Percentiles rank a stretch among this genome's conserved stretches.
Evolutionary conservation across 2,113 vertebrate species (phyloP).

Genomic region (Psophia crepitans): DNA sequence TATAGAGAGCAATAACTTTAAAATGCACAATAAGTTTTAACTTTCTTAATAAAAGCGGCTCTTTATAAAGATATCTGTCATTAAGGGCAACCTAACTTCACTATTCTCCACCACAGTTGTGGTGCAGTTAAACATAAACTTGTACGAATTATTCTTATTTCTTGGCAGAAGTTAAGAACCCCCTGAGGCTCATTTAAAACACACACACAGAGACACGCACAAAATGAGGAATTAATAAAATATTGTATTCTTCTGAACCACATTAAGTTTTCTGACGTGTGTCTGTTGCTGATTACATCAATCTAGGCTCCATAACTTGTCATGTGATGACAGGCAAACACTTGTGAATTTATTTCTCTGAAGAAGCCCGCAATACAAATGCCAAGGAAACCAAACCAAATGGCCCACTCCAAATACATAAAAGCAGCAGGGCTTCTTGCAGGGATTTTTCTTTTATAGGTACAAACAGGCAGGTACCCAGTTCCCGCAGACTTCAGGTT

Average conservation of each 20-base stretch:
- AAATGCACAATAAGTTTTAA: not conserved
- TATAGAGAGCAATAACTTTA: not conserved
- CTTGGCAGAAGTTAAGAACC: constrained; percentile 36
- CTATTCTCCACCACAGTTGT: not conserved
- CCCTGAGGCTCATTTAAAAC: constrained; percentile 30
- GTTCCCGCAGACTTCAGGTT: not conserved
- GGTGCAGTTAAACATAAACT: not conserved
- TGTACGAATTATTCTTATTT: not conserved
- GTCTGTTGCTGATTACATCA: constrained; percentile 50
- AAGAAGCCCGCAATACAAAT: not conserved
- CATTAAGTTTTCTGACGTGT: constrained; percentile 35
- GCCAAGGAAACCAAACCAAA: constrained; percentile 30
- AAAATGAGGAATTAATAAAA: constrained; percentile 32
- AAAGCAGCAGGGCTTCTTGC: constrained; percentile 28
- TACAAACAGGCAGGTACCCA: not conserved
- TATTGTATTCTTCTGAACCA: constrained; percentile 27
- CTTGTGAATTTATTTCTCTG: constrained; percentile 51
- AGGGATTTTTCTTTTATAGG: not conserved
- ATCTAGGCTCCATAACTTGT: not conserved
- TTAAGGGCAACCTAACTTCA: not conserved
- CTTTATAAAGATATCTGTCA: not conserved
- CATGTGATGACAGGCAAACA: constrained; percentile 36
- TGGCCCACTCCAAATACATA: not conserved
- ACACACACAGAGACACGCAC: not conserved
- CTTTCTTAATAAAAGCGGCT: not conserved